Evolutionary conservation across 2,113 vertebrate species (phyloP), one percentile per base, ranked within the genome.

Genomic region (Platanista minor): DNA sequence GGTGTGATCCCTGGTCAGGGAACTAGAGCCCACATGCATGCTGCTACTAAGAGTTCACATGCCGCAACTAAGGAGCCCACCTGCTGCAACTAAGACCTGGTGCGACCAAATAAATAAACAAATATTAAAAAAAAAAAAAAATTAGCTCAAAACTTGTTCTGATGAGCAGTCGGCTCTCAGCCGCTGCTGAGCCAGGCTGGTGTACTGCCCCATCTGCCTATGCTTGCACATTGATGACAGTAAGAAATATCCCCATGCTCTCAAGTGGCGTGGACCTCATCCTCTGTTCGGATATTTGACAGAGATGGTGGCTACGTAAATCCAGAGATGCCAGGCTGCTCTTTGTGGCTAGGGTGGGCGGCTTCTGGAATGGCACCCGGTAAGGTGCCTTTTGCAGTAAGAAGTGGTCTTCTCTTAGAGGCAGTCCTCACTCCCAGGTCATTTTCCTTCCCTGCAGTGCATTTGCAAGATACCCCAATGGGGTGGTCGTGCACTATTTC

Each of bases 401-500:
- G 59, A 13, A 78, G 12, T 49, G 8, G n/a, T 41, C 23, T 43
- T 54, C 49, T 78, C 5, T 52, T 36, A 6, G 41, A 31, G 41
- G n/a, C 43, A 21, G 20, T 20, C 27, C 74, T 96, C 11, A 89
- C 23, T 36, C 74, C 64, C 7, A 8, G 90, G 90, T 75, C 96
- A 1, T 97, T 61, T 78, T 78, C 62, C 77, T 95, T 97, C 69
- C 95, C 90, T 75, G 2, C 99, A 99, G 99, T 94, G 99, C 99
- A 0, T 99, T 99, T 98, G 99, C 99, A 98, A 99, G 99, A 96
- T 99, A 99, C 98, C 99, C 99, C 82, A 99, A 99, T 94, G 99
- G 99, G 14, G 99, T 99, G 97, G 99, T 99, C 7, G 99, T 99
- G 89, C 99, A 99, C 98, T 99, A 99, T 98, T 99, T 99, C 99